Evolutionary conservation across 2,888 invertebrate genomes (phyloP), one percentile per base, ranked within the genome.

Genomic region (Ganaspis brasiliensis): DNA sequence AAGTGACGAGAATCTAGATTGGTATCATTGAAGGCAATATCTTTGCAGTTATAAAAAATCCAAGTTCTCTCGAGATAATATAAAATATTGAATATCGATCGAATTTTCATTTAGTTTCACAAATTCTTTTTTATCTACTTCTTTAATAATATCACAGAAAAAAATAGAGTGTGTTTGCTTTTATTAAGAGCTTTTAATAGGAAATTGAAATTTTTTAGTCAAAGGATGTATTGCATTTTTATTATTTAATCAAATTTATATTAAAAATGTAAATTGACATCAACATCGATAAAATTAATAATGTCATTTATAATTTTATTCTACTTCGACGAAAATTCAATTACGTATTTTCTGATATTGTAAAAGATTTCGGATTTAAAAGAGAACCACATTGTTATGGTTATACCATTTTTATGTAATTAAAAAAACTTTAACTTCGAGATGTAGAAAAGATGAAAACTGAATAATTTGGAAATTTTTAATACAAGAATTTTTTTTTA

Each of bases 1-100:
- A 67, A 24, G 24, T 67, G 67, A 67, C 40, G 24, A 40, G 63
- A 63, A 63, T 63, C 63, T 40, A 63, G 63, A 63, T 63, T 37
- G 40, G 40, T 63, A 40, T 63, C 19, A 14, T 21, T 19, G 21
- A 37, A 63, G 40, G 67, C 24, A 45, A 24, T 67, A 67, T 24
- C 45, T 67, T 67, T 45, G 9, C n/a, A 21, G 21, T 19, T 40
- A 45, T n/a, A 21, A 67, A 67, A 67, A 67, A 45, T 21, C 26
- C 56, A 10, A 52, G 52, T 52, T 52, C 52, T 52, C 16, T 52
- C 52, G 19, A n/a, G 52, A 52, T 19, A 52, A 52, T 52, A 52
- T 52, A 52, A 52, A 52, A 52, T 52, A 52, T 52, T 52, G 52
- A 52, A 52, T 52, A 52, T 52, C 52, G 52, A 52, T 52, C n/a